phyloP scores from a whole-genome alignment of 2,797 vertebrate genomes.

The Carcharodon carcharias region DNA sequence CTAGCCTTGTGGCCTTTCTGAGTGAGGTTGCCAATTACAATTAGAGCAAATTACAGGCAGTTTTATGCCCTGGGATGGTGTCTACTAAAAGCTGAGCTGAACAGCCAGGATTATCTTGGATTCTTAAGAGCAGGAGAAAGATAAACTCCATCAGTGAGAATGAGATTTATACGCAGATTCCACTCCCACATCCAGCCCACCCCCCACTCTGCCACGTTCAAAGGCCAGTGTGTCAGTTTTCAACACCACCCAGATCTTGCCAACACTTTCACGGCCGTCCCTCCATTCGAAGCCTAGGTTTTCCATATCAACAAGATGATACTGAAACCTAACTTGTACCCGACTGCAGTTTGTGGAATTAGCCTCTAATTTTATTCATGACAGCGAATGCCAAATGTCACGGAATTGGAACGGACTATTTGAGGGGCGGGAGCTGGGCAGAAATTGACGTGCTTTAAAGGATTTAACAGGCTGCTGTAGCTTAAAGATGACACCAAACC shows the following conservation, averaged over 20 bases:
- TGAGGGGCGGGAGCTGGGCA: not conserved
- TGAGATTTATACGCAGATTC: not conserved
- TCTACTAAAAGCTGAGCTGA: not conserved
- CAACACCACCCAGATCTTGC: not conserved
- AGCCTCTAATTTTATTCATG: not conserved
- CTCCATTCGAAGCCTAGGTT: not conserved
- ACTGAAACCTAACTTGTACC: not conserved
- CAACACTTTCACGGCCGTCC: not conserved
- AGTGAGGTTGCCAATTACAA: slow-evolving; percentile 6
- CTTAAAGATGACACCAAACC: not conserved
- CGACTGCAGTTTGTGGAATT: not conserved
- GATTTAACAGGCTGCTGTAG: not conserved
- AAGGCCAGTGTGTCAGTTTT: not conserved
- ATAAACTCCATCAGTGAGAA: not conserved
- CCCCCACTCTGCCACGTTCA: not conserved
- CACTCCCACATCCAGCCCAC: not conserved
- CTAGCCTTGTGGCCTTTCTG: not conserved
- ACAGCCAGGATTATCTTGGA: not conserved
- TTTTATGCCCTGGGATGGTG: not conserved
- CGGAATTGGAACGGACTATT: not conserved
- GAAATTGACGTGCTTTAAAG: not conserved
- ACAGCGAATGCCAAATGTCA: not conserved
- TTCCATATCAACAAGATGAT: not conserved
- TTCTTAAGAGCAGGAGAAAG: not conserved
- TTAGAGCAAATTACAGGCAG: not conserved